A percentile compares a stretch with the other conserved stretches of the same genome.
phyloP scores from a whole-genome alignment of 2,113 vertebrate species.

The Ammospiza caudacuta region DNA sequence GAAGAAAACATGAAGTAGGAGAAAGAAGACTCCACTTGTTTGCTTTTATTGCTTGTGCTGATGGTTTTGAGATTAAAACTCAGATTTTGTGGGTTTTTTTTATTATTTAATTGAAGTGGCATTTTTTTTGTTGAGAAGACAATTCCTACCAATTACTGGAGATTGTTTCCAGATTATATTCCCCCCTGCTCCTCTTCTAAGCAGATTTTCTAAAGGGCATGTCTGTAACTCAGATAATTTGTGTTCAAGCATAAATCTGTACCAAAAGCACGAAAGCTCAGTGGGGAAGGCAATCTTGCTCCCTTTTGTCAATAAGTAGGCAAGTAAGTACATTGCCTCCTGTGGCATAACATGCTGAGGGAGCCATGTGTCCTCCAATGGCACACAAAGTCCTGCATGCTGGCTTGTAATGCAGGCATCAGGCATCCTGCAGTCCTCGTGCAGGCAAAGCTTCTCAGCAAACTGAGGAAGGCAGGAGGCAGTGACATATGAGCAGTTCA shows the following conservation, averaged over 20 bases:
- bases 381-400: neutral
- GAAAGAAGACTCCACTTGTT: neutral
- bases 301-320: neutral
- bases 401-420: neutral
- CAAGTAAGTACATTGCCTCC: conserved; percentile 21
- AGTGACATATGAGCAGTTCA: neutral
- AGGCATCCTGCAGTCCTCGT: neutral
- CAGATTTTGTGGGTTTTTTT: neutral
- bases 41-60: neutral
- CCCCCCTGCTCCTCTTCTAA: neutral
- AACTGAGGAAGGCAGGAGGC: neutral
- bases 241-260: neutral
- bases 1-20: neutral
- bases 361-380: neutral
- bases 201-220: conserved; percentile 18
- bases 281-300: conserved; percentile 9
- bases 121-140: conserved; percentile 1
- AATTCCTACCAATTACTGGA: neutral
- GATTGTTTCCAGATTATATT: conserved; percentile 18
- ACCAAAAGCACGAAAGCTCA: neutral
- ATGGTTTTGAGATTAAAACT: conserved; percentile 3
- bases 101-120: neutral
- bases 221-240: neutral
- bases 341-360: neutral
- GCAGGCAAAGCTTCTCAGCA: neutral